Evolutionary conservation across 1,140 invertebrate genomes (phyloP).

Genomic region (Amyelois transitella): DNA sequence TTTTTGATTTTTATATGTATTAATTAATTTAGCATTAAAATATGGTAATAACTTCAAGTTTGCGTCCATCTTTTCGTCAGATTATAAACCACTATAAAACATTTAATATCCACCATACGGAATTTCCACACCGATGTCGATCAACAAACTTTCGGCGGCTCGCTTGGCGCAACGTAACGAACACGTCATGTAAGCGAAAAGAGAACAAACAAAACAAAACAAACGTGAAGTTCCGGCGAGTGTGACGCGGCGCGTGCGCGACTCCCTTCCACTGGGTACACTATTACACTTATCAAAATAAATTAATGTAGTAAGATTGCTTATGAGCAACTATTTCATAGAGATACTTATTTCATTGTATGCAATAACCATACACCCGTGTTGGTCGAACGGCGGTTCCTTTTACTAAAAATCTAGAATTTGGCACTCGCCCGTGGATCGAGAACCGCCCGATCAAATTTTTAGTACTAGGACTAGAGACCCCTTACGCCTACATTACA

Average conservation of each 20-base stretch:
- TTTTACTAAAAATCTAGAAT: constrained; percentile 2
- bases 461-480: constrained; percentile 16
- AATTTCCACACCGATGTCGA: constrained; percentile 39
- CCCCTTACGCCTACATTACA: not conserved
- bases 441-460: not conserved
- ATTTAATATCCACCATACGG: constrained; percentile 36
- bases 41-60: constrained; percentile 61
- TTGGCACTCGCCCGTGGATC: not conserved
- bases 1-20: constrained; percentile 54
- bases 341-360: constrained; percentile 11
- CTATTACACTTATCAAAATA: constrained; percentile 13
- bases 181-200: constrained; percentile 56
- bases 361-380: constrained; percentile 4
- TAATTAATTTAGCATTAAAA: constrained; percentile 65
- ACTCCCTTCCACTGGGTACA: constrained; percentile 5
- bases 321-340: constrained; percentile 10
- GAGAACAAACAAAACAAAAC: constrained; percentile 68
- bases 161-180: constrained; percentile 44
- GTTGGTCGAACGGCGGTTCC: constrained; percentile 1
- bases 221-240: constrained; percentile 56
- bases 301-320: constrained; percentile 7
- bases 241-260: constrained; percentile 26
- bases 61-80: constrained; percentile 55
- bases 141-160: constrained; percentile 33
- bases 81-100: constrained; percentile 44